Evolutionary conservation across 2,888 invertebrate species (phyloP).

Genomic region (Phalangium opilio): DNA sequence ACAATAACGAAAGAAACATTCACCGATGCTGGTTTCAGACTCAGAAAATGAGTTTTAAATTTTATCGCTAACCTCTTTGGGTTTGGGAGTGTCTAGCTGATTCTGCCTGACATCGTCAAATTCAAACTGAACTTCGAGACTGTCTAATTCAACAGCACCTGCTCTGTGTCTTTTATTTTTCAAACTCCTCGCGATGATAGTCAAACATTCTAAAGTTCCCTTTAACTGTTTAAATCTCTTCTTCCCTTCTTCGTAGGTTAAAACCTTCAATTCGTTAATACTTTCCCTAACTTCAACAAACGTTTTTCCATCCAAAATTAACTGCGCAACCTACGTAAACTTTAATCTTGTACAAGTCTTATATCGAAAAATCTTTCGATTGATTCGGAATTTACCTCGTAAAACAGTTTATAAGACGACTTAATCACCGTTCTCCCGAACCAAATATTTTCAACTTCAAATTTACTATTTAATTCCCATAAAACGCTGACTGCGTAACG

Average conservation of each 20-base stretch:
- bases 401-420: constrained; percentile 37
- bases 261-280: constrained; percentile 24
- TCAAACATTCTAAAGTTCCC: constrained; percentile 23
- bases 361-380: too few relatives aligned
- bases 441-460: constrained; percentile 31
- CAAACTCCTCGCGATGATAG: constrained; percentile 25
- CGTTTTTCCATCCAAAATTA: constrained; percentile 24
- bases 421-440: constrained; percentile 37
- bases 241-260: too few relatives aligned
- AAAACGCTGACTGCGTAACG: constrained; percentile 32
- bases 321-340: constrained; percentile 28
- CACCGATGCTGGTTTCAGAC: background rate
- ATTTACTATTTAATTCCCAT: constrained; percentile 26
- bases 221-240: constrained; percentile 24
- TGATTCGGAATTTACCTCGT: constrained; percentile 31
- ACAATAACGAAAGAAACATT: constrained; percentile 7
- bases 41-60: too few relatives aligned
- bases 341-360: too few relatives aligned
- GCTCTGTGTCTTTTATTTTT: constrained; percentile 24
- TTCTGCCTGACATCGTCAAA: constrained; percentile 25
- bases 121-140: constrained; percentile 30
- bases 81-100: constrained; percentile 7
- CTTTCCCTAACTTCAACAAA: constrained; percentile 23
- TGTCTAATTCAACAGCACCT: constrained; percentile 31
- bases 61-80: constrained; percentile 6